Conservation (phyloP, 2,113 vertebrate species). For the Entosphenus tridentatus region DNA sequence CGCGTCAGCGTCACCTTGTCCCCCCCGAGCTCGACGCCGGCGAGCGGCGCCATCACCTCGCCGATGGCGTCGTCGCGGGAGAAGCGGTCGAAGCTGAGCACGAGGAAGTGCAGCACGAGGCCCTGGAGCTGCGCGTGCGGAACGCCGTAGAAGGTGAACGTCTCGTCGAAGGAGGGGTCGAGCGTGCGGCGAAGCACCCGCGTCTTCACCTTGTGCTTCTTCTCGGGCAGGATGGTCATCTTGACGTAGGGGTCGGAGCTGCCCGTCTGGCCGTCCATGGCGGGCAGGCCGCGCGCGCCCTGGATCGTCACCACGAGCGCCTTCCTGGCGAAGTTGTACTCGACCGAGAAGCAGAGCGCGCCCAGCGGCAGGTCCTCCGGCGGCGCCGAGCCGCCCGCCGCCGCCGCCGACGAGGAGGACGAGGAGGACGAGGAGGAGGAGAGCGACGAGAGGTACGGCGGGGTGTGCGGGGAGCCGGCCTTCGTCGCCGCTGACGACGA, state of each 20-base stretch:
- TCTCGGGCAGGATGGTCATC: constrained; percentile 83
- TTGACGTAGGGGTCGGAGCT: constrained; percentile 97
- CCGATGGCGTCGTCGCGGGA: constrained; percentile 89
- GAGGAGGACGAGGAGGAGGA: constrained; percentile 10
- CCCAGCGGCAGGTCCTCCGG: constrained; percentile 45
- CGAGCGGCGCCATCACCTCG: constrained; percentile 64
- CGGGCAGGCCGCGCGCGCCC: constrained; percentile 62
- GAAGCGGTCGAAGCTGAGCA: constrained; percentile 87
- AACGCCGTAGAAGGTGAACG: constrained; percentile 88
- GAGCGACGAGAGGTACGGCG: background rate
- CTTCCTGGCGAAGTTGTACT: constrained; percentile 88
- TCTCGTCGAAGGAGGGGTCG: constrained; percentile 88
- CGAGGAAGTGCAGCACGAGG: constrained; percentile 63
- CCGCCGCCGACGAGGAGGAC: constrained; percentile 32
- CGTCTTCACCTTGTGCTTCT: constrained; percentile 94
- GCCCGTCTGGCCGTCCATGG: constrained; percentile 85
- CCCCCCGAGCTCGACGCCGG: constrained; percentile 54
- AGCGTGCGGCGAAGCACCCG: constrained; percentile 83
- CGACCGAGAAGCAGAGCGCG: constrained; percentile 66
- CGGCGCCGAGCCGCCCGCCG: constrained; percentile 15
- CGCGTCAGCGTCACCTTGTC: constrained; percentile 60
- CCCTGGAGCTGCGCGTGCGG: constrained; percentile 55
- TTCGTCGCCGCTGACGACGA: no score
- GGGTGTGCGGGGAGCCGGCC: no score
- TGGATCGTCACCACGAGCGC: constrained; percentile 88